These are phyloP conservation scores for Cosmia pyralina DNA, from an alignment of 2,888 invertebrate species.

Conservation along the genomic window DNA sequence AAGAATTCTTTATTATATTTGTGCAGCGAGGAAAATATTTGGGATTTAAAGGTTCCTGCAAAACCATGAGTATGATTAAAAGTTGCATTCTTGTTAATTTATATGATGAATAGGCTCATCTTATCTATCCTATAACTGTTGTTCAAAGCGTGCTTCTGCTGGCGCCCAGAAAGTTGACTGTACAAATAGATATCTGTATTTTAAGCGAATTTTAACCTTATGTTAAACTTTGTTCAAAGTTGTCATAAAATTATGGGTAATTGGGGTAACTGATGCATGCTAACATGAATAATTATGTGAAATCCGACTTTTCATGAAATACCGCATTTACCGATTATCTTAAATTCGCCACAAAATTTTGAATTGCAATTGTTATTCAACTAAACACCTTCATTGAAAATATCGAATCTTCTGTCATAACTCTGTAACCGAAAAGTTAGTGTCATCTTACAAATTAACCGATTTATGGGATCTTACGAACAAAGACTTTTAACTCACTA, in stretches of 20 bases:
- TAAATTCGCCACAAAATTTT: background rate
- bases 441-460: conserved; percentile 15
- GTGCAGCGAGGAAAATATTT: background rate
- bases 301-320: background rate
- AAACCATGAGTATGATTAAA: background rate
- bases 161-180: conserved; percentile 1
- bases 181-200: background rate
- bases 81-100: conserved; percentile 1
- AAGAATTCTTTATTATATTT: background rate
- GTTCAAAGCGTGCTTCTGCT: conserved; percentile 13
- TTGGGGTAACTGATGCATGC: conserved; percentile 9
- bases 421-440: conserved; percentile 2
- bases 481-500: conserved; percentile 14
- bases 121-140: conserved; percentile 5
- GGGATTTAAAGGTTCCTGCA: background rate
- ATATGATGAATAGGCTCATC: conserved; percentile 15
- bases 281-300: background rate
- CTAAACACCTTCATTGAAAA: background rate
- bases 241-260: conserved; percentile 27
- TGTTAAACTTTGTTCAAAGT: background rate
- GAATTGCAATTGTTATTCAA: background rate
- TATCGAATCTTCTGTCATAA: conserved; percentile 16
- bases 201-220: conserved; percentile 15
- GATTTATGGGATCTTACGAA: conserved; percentile 15
- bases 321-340: background rate